phyloP scores from a whole-genome alignment of 1,140 invertebrate species.

The Pogonus chalceus region DNA sequence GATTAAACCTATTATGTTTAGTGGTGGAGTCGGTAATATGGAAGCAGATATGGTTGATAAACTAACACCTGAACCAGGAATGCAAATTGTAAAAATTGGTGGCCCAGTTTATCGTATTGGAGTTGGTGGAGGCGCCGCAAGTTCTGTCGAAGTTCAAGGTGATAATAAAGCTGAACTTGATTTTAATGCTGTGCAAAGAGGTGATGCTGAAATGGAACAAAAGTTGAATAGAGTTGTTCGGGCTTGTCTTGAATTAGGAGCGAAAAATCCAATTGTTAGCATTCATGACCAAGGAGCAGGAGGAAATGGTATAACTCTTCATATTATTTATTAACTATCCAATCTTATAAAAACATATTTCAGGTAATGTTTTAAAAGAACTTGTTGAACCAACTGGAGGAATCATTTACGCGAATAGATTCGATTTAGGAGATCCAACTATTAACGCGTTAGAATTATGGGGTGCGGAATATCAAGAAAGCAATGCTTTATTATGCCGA shows the following conservation, averaged over 20 bases:
- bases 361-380: slow-evolving; percentile 95
- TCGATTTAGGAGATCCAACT: slow-evolving; percentile 89
- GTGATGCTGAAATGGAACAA: slow-evolving; percentile 98
- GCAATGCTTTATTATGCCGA: slow-evolving; percentile 75
- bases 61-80: slow-evolving; percentile 59
- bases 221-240: slow-evolving; percentile 90
- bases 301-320: no score
- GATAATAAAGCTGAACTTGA: slow-evolving; percentile 81
- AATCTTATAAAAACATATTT: no score
- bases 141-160: slow-evolving; percentile 86
- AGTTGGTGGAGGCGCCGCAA: slow-evolving; percentile 92
- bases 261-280: slow-evolving; percentile 82
- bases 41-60: slow-evolving; percentile 71
- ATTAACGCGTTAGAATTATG: slow-evolving; percentile 88
- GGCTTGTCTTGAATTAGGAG: slow-evolving; percentile 75
- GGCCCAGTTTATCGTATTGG: slow-evolving; percentile 96
- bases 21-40: slow-evolving; percentile 87
- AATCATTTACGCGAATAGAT: slow-evolving; percentile 76
- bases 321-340: no score
- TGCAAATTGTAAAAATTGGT: slow-evolving; percentile 88
- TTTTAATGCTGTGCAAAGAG: slow-evolving; percentile 93
- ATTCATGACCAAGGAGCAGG: slow-evolving; percentile 96
- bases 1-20: slow-evolving; percentile 99
- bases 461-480: slow-evolving; percentile 98
- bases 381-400: slow-evolving; percentile 89